Conservation (phyloP, 1,140 invertebrate species). For the Drosophila kohkoa region DNA sequence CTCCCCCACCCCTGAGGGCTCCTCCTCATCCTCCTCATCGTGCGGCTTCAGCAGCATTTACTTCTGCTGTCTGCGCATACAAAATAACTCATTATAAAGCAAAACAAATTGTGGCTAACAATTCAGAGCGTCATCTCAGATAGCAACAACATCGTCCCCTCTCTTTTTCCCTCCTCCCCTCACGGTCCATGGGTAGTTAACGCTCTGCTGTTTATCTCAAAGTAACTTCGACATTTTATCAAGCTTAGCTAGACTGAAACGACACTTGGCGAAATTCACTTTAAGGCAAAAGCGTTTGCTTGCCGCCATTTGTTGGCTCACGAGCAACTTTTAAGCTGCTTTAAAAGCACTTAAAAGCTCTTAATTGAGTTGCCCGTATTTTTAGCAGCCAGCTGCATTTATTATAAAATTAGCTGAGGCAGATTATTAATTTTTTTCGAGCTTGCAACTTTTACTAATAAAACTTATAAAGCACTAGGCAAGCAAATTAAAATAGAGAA, state of each 20-base stretch:
- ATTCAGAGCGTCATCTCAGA: slow-evolving; percentile 73
- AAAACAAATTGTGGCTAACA: slow-evolving; percentile 77
- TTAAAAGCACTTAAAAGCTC: slow-evolving; percentile 11
- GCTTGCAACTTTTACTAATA: not conserved
- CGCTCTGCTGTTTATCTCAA: slow-evolving; percentile 61
- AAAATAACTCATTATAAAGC: slow-evolving; percentile 75
- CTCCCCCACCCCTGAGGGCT: not conserved
- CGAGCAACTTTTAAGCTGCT: not conserved
- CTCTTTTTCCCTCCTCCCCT: not conserved
- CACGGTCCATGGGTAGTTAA: slow-evolving; percentile 18
- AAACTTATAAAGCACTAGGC: too few relatives aligned
- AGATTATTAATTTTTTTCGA: not conserved
- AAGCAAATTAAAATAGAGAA: too few relatives aligned
- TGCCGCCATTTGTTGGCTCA: too few relatives aligned
- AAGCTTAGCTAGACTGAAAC: slow-evolving; percentile 47
- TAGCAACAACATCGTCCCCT: slow-evolving; percentile 14
- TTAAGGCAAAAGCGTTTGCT: not conserved
- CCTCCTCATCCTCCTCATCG: not conserved
- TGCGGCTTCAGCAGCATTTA: not conserved
- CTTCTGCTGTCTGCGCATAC: slow-evolving; percentile 41
- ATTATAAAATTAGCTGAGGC: not conserved
- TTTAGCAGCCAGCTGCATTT: not conserved
- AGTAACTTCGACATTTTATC: slow-evolving; percentile 66
- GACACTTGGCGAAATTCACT: slow-evolving; percentile 29
- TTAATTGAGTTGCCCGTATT: not conserved